Conservation (phyloP, 2,888 invertebrate genomes). For the Sinhomidia bicolor region DNA sequence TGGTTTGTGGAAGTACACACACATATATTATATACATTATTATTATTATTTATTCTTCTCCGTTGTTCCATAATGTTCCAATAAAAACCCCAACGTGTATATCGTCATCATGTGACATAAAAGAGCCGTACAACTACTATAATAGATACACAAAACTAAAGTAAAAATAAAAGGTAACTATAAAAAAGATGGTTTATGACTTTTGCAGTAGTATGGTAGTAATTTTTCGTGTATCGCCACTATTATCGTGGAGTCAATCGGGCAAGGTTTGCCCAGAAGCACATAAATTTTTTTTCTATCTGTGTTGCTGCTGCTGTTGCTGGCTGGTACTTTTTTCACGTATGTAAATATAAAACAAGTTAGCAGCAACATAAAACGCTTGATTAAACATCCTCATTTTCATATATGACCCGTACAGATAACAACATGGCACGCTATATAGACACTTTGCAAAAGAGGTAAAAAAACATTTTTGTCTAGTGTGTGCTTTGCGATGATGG, state of each 20-base stretch:
- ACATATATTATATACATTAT: no score
- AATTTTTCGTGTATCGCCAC: conserved; percentile 5
- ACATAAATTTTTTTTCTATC: not conserved
- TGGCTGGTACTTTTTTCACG: conserved; percentile 1
- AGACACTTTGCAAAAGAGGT: conserved; percentile 26
- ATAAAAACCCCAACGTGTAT: not conserved
- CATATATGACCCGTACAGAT: not conserved
- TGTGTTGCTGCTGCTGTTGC: no score
- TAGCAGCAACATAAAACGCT: conserved; percentile 25
- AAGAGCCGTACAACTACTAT: not conserved
- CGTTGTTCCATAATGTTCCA: not conserved
- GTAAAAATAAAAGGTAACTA: conserved; percentile 34
- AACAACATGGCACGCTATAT: conserved; percentile 27
- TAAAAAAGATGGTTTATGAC: conserved; percentile 37
- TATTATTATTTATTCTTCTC: not conserved
- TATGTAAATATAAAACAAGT: conserved; percentile 19
- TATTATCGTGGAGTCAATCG: conserved; percentile 30
- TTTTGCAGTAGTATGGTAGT: conserved; percentile 30
- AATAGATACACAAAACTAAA: not conserved
- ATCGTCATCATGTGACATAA: conserved; percentile 30
- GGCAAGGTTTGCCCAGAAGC: conserved; percentile 41
- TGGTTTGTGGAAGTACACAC: no score
- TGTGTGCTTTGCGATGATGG: not conserved
- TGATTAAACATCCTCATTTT: conserved; percentile 62
- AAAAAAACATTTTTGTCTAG: not conserved